These are phyloP conservation scores for Neomonachus schauinslandi DNA, from an alignment of 2,113 vertebrate species.

Conservation along the genomic window DNA sequence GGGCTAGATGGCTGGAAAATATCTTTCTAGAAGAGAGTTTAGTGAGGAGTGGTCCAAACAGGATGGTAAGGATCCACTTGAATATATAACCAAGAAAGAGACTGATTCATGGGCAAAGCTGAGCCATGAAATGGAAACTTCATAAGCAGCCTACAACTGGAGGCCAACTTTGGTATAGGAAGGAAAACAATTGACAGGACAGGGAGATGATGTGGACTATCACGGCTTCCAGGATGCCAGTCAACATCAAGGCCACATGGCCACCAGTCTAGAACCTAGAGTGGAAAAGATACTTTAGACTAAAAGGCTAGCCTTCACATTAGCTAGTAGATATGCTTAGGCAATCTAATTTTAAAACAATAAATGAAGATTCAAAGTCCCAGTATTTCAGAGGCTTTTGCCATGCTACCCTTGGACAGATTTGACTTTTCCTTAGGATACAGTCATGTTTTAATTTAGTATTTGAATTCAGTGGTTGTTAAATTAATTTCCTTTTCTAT, in stretches of 20 bases:
- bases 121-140: background rate
- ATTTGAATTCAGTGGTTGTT: background rate
- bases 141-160: background rate
- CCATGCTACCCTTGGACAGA: background rate
- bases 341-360: background rate
- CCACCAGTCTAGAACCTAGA: background rate
- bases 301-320: background rate
- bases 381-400: background rate
- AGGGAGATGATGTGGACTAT: background rate
- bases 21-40: constrained; percentile 14
- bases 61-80: background rate
- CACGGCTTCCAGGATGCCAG: background rate
- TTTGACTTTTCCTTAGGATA: background rate
- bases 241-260: background rate
- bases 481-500: background rate
- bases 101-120: background rate
- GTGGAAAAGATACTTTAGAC: background rate
- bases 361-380: background rate
- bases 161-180: background rate
- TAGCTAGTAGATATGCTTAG: background rate
- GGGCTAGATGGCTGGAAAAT: background rate
- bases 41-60: background rate
- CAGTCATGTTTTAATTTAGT: background rate
- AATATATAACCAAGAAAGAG: background rate
- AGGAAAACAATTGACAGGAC: background rate